These are phyloP conservation scores for Zaprionus tsacasi DNA, from an alignment of 1,140 invertebrate species.

Conservation along the genomic window DNA sequence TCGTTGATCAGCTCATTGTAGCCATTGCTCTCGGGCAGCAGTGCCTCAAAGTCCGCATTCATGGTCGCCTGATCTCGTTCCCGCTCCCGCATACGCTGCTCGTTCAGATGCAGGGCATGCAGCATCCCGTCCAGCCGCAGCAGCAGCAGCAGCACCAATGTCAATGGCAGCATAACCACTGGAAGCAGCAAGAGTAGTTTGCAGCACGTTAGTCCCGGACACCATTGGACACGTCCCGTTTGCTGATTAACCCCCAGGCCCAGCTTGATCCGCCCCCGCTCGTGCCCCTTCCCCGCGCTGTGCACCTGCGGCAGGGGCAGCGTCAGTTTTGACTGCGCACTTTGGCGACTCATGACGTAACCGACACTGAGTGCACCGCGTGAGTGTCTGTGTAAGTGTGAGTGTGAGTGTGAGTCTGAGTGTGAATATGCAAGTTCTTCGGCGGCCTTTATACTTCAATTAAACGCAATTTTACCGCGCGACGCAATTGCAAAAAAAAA, in stretches of 20 bases:
- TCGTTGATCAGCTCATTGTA: constrained; percentile 72
- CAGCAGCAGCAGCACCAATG: constrained; percentile 75
- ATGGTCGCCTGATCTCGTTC: constrained; percentile 12
- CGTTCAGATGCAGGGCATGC: constrained; percentile 61
- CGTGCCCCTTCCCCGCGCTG: background rate
- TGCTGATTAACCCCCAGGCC: constrained; percentile 74
- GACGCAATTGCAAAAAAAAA: constrained; percentile 60
- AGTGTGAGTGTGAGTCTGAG: background rate
- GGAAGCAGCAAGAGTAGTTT: constrained; percentile 80
- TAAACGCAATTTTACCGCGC: constrained; percentile 75
- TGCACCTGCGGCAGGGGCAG: constrained; percentile 36
- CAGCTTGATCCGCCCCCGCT: constrained; percentile 50
- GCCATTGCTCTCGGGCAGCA: constrained; percentile 54
- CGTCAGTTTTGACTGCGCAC: constrained; percentile 56
- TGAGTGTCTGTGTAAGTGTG: too few relatives aligned
- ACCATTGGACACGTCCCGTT: constrained; percentile 83
- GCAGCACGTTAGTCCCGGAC: constrained; percentile 78
- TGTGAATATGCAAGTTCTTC: constrained; percentile 18
- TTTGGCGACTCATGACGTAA: constrained; percentile 65
- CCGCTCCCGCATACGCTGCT: constrained; percentile 51
- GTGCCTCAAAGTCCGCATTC: constrained; percentile 51
- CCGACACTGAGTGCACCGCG: background rate
- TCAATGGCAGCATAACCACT: constrained; percentile 80
- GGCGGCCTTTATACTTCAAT: constrained; percentile 77
- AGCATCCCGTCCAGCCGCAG: constrained; percentile 81